Evolutionary conservation across 2,113 vertebrate species (phyloP).

Genomic region (Tringa solitaria): DNA sequence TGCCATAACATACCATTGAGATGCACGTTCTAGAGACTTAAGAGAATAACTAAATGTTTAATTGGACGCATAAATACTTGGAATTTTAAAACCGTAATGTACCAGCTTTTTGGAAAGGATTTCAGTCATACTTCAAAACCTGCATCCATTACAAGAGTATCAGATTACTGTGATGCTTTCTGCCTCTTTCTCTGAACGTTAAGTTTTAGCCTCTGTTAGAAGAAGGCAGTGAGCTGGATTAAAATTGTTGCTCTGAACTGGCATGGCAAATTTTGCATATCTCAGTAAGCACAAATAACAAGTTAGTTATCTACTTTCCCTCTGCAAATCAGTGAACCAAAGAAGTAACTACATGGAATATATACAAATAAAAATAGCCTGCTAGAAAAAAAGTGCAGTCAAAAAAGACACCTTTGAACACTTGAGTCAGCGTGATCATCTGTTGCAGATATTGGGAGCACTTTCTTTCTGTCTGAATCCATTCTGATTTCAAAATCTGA

Average conservation of each 20-base stretch:
- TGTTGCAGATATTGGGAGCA: slow-evolving; percentile 43
- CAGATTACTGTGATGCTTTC: background rate
- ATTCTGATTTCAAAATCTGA: slow-evolving; percentile 81
- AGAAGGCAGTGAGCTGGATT: background rate
- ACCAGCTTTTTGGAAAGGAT: background rate
- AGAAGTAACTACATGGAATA: background rate
- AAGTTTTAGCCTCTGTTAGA: background rate
- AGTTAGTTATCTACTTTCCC: background rate
- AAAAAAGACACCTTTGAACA: slow-evolving; percentile 64
- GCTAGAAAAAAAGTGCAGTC: background rate
- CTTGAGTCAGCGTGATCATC: slow-evolving; percentile 4
- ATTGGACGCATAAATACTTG: background rate
- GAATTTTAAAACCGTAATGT: background rate
- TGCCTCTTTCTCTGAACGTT: background rate
- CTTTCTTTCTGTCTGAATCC: slow-evolving; percentile 63
- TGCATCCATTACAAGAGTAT: background rate
- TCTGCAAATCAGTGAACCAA: background rate
- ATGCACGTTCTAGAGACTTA: background rate
- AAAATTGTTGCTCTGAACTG: background rate
- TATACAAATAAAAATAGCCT: background rate
- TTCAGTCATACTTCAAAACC: background rate
- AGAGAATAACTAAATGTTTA: background rate
- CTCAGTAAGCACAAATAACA: background rate
- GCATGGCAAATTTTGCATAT: background rate
- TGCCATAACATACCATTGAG: background rate